phyloP scores from a whole-genome alignment of 2,113 vertebrate species.

The Cebidichthys violaceus region DNA sequence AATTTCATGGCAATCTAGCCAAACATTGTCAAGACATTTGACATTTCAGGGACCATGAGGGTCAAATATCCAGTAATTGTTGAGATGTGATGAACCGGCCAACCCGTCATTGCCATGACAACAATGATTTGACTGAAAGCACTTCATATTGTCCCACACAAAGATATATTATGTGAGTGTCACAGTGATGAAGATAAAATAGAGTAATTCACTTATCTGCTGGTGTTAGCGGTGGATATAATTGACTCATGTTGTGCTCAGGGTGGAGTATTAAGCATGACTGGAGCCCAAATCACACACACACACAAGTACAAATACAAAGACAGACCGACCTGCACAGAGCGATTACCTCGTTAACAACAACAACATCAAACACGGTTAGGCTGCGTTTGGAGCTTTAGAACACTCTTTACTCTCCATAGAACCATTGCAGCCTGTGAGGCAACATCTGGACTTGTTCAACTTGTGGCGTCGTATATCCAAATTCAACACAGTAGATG shows the following conservation, averaged over 20 bases:
- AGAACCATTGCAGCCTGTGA: background rate
- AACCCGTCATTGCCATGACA: background rate
- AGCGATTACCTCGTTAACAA: too few relatives aligned
- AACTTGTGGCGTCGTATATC: background rate
- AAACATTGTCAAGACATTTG: too few relatives aligned
- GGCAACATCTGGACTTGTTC: background rate
- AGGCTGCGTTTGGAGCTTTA: background rate
- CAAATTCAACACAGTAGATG: background rate
- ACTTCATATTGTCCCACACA: background rate
- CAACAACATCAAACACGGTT: background rate
- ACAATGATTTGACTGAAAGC: background rate
- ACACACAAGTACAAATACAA: background rate
- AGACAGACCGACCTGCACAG: background rate
- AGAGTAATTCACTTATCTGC: background rate
- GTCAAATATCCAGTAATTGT: background rate
- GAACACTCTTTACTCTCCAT: background rate
- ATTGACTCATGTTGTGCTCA: background rate
- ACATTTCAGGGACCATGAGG: background rate
- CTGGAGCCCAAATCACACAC: background rate
- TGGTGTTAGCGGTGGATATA: background rate
- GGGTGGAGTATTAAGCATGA: background rate
- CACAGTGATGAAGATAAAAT: too few relatives aligned
- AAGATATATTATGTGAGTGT: background rate
- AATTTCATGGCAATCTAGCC: too few relatives aligned
- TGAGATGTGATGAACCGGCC: background rate